Evolutionary conservation across 2,888 invertebrate genomes (phyloP).

Genomic region (Cryptophagus acutangulus): DNA sequence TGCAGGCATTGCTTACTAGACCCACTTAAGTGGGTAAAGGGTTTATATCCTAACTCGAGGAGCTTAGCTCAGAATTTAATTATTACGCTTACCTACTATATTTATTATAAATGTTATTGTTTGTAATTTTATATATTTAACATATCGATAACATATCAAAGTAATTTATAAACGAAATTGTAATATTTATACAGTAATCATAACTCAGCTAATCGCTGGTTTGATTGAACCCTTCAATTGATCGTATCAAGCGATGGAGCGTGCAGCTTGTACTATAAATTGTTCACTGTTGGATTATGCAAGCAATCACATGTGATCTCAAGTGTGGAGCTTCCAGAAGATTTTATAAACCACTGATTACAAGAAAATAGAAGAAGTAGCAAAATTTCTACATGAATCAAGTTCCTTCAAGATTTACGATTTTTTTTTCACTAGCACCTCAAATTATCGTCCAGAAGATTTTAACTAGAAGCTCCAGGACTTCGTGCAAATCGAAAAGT

Average conservation of each 20-base stretch:
- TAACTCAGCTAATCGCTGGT: conserved; percentile 94
- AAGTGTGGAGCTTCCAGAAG: conserved; percentile 59
- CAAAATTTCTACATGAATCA: conserved; percentile 66
- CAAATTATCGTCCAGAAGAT: conserved; percentile 87
- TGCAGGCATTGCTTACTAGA: conserved; percentile 60
- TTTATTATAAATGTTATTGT: conserved; percentile 6
- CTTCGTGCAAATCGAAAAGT: conserved; percentile 87
- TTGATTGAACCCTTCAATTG: conserved; percentile 94
- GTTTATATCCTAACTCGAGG: too few species aligned
- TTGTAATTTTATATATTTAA: too few species aligned
- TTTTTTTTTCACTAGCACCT: conserved; percentile 74
- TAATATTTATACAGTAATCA: too few species aligned
- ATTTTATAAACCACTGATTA: conserved; percentile 45
- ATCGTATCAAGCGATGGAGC: conserved; percentile 86
- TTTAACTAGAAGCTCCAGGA: conserved; percentile 88
- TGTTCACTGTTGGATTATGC: conserved; percentile 78
- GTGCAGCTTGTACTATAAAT: conserved; percentile 93
- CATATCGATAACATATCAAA: too few species aligned
- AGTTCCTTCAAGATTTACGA: conserved; percentile 88
- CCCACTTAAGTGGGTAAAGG: conserved; percentile 23
- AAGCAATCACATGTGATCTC: conserved; percentile 35
- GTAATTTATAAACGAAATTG: too few species aligned
- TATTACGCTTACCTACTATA: conserved; percentile 10
- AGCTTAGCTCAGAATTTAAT: background rate
- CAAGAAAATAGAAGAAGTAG: conserved; percentile 63